Evolutionary conservation across 2,113 vertebrate genomes (phyloP).

Genomic region (Labrus mixtus): DNA sequence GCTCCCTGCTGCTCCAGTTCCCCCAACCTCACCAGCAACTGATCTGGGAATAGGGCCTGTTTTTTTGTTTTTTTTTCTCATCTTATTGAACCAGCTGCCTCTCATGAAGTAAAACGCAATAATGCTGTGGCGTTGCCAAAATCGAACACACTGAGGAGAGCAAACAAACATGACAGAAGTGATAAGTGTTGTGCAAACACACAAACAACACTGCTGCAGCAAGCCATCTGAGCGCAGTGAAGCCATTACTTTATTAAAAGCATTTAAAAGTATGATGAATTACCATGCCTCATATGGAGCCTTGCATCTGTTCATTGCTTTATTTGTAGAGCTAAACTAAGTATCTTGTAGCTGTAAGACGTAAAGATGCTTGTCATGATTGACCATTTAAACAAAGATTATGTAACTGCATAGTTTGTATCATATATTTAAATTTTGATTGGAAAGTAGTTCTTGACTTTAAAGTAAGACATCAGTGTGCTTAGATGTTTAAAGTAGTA

Average conservation of each 20-base stretch:
- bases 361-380: slow-evolving; percentile 24
- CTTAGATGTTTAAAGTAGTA: background rate
- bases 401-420: background rate
- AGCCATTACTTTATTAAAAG: slow-evolving; percentile 79
- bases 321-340: slow-evolving; percentile 44
- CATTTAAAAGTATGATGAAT: slow-evolving; percentile 66
- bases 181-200: slow-evolving; percentile 87
- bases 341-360: slow-evolving; percentile 20
- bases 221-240: slow-evolving; percentile 75
- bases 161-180: slow-evolving; percentile 86
- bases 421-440: background rate
- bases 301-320: slow-evolving; percentile 36
- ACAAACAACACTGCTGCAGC: slow-evolving; percentile 80
- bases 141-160: slow-evolving; percentile 81
- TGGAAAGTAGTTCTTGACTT: background rate
- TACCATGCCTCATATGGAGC: slow-evolving; percentile 19
- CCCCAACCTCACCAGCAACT: slow-evolving; percentile 70
- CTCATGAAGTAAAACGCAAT: slow-evolving; percentile 88
- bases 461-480: background rate
- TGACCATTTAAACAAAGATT: slow-evolving; percentile 12
- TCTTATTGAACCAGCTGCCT: slow-evolving; percentile 97
- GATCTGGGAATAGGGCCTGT: slow-evolving; percentile 76
- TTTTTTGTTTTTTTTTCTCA: slow-evolving; percentile 47
- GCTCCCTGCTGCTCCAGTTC: slow-evolving; percentile 84
- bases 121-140: slow-evolving; percentile 82